phyloP scores from a whole-genome alignment of 2,888 invertebrate species.

The Pachycephus smyrnensis region DNA sequence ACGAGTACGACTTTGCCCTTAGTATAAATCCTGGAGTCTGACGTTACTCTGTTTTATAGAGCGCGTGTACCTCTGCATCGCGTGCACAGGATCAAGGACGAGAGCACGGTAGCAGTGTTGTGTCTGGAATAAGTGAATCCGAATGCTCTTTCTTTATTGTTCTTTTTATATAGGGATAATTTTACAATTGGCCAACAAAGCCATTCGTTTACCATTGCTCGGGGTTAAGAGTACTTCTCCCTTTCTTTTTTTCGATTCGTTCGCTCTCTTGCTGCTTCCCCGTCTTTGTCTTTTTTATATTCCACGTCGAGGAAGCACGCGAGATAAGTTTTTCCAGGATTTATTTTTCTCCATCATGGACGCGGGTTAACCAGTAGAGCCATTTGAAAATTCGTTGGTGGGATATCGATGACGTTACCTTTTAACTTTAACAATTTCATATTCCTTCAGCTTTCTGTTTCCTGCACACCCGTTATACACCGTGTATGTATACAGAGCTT shows the following conservation, averaged over 20 bases:
- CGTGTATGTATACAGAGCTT: not conserved
- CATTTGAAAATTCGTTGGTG: not conserved
- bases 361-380: not conserved
- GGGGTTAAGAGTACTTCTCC: too few species aligned
- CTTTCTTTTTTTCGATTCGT: not conserved
- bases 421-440: not conserved
- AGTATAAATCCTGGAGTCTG: not conserved
- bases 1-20: not conserved
- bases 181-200: not conserved
- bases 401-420: not conserved
- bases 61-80: not conserved
- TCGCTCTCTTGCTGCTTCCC: not conserved
- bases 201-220: not conserved
- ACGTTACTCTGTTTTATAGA: not conserved
- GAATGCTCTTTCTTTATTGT: not conserved
- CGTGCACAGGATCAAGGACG: not conserved
- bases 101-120: not conserved
- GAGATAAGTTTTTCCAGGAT: not conserved
- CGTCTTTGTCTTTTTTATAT: not conserved
- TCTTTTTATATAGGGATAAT: not conserved
- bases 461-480: not conserved
- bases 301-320: not conserved
- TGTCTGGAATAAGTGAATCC: not conserved
- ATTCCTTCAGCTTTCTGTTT: not conserved
- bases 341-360: not conserved